Percentiles rank a stretch among this genome's conserved stretches.
Conservation (phyloP, 2,888 invertebrate species). For the Dynastes grantii region DNA sequence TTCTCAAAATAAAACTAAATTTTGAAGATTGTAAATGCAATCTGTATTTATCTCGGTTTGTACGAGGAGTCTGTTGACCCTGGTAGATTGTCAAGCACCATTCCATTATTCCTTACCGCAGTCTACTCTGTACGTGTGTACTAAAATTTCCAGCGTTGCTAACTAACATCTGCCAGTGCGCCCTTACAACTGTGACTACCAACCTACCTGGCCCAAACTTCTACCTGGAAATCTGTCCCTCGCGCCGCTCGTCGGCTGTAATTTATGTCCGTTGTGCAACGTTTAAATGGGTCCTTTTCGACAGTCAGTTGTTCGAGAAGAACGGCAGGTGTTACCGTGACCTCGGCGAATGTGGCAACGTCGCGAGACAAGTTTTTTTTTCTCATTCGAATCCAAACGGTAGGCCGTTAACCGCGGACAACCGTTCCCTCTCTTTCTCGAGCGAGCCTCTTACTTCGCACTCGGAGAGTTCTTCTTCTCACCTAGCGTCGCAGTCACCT, state of each 20-base stretch:
- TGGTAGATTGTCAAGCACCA: slow-evolving; percentile 27
- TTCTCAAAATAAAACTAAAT: too few species aligned
- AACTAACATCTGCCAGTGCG: slow-evolving; percentile 39
- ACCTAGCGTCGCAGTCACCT: slow-evolving; percentile 44
- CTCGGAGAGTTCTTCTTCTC: slow-evolving; percentile 29
- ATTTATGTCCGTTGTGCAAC: slow-evolving; percentile 32
- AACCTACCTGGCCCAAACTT: slow-evolving; percentile 35
- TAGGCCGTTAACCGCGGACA: slow-evolving; percentile 45
- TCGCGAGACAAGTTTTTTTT: slow-evolving; percentile 43
- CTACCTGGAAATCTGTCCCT: slow-evolving; percentile 43
- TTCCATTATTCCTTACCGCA: slow-evolving; percentile 43
- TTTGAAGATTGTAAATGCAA: slow-evolving; percentile 2
- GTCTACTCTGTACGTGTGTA: slow-evolving; percentile 22
- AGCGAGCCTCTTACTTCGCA: slow-evolving; percentile 6
- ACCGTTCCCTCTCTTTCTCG: slow-evolving; percentile 33
- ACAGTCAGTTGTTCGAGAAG: slow-evolving; percentile 46
- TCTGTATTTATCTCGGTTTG: neutral
- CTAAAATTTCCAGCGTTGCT: slow-evolving; percentile 44
- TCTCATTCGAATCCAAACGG: slow-evolving; percentile 37
- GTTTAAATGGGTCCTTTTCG: slow-evolving; percentile 42
- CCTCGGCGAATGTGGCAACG: slow-evolving; percentile 52
- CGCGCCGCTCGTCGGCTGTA: slow-evolving; percentile 22
- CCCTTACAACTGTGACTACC: slow-evolving; percentile 24
- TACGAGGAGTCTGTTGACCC: slow-evolving; percentile 33
- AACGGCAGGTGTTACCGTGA: slow-evolving; percentile 53